Base-by-base conservation (phyloP, 2,797 vertebrate species). In the Leptoclinus maculatus region DNA sequence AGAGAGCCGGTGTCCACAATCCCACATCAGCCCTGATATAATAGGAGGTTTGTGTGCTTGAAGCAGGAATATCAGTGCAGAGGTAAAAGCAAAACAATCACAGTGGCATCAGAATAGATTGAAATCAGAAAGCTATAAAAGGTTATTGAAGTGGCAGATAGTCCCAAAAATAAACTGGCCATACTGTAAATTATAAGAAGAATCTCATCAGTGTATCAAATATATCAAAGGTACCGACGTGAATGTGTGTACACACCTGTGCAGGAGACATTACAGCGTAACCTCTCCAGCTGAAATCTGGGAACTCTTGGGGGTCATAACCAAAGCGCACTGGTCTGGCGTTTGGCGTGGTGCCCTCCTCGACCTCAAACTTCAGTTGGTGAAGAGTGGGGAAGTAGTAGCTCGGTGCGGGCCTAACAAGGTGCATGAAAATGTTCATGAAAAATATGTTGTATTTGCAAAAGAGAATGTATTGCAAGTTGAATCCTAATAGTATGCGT, bases 241-340 rank as follows among this genome's bases (percentile, higher is more conserved):
- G 21, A 67, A 57, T 14, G 47, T 14, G 47, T 77, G 87, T 69
- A 89, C 93, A 27, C 90, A 99, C 98, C 93, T 99, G 97, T 67
- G 96, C 86, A 0, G 94, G 83, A 27, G 96, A 97, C 95, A 99
- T 97, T 49, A 83, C 91, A 19, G 95, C 96, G 27, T 99, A 99
- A 51, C 98, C 97, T 88, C 95, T 95, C 98, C 98, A 99, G 75
- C 97, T 98, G 89, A 98, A 99, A 45, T 74, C 74, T 60, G 96
- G 97, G 89, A 99, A 99, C 83, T 95, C 95, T 79, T 75, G 79
- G n/a, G 93, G 87, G 84, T 96, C 85, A 47, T 95, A 98, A 66
- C 97, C 96, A 83, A 99, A 99, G 0, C 95, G 96, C 32, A 97
- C 91, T 5, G 90, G 88, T 84, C 89, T 93, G 86, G 96, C 95